Conservation (phyloP, 2,113 vertebrate genomes). For the Tragelaphus scriptus region DNA sequence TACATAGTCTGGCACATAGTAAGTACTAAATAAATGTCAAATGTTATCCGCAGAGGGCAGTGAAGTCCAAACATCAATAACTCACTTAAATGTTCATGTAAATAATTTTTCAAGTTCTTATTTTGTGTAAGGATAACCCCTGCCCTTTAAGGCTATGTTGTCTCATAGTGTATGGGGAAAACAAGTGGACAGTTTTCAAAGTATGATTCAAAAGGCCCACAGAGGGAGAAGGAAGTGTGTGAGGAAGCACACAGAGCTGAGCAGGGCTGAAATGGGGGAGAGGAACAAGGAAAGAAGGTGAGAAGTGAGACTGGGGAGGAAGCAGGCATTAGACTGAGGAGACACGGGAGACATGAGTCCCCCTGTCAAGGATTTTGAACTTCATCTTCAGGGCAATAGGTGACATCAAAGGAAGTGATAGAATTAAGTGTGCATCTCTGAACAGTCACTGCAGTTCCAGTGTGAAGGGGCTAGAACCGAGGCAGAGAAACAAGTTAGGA, state of each 20-base stretch:
- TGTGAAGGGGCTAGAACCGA: neutral
- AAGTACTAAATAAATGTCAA: neutral
- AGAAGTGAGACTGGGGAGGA: neutral
- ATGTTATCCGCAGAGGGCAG: neutral
- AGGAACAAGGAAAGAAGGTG: neutral
- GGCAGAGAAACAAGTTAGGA: neutral
- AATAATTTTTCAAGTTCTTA: neutral
- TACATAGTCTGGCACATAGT: neutral
- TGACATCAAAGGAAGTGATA: neutral
- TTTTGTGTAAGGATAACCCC: neutral
- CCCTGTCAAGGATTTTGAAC: neutral
- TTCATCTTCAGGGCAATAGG: neutral
- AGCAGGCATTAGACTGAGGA: neutral
- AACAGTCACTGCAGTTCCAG: neutral
- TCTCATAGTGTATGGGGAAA: neutral
- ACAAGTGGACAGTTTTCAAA: neutral
- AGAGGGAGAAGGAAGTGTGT: neutral
- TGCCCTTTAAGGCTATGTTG: neutral
- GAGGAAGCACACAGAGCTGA: neutral
- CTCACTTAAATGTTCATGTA: neutral
- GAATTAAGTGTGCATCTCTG: neutral
- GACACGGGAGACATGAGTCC: neutral
- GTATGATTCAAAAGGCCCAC: neutral
- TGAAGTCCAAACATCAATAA: neutral
- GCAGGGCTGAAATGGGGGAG: fast-evolving